A percentile compares a stretch with the other conserved stretches of the same genome.
Conservation (phyloP, 2,888 invertebrate genomes). For the Orthosia incerta region DNA sequence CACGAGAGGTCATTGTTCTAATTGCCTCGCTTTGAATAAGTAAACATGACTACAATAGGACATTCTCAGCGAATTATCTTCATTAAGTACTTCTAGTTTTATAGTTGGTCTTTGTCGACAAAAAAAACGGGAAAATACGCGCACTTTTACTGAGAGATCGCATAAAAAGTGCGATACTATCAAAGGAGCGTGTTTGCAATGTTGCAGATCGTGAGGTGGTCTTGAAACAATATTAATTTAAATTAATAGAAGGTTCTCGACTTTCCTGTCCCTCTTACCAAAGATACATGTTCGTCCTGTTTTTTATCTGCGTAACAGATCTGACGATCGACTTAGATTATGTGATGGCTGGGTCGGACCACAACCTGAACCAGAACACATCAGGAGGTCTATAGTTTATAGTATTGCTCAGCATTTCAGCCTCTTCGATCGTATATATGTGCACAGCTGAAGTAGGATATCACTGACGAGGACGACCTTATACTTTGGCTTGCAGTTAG, state of each 20-base stretch:
- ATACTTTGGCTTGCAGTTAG: background rate
- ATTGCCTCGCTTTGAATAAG: background rate
- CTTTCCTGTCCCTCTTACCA: background rate
- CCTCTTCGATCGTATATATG: no score
- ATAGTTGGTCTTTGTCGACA: background rate
- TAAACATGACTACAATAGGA: constrained; percentile 9
- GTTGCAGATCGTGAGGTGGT: background rate
- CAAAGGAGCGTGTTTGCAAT: background rate
- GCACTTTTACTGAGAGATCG: background rate
- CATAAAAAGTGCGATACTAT: constrained; percentile 7
- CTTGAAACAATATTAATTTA: constrained; percentile 11
- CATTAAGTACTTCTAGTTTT: background rate
- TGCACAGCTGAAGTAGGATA: background rate
- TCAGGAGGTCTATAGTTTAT: background rate
- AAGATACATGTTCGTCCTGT: background rate
- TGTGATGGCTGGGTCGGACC: background rate
- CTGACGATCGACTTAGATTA: background rate
- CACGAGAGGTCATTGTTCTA: constrained; percentile 27
- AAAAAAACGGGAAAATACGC: constrained; percentile 1
- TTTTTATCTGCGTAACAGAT: background rate
- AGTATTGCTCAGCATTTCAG: background rate
- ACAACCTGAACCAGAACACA: background rate
- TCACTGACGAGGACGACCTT: background rate
- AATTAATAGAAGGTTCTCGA: background rate
- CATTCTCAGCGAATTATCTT: constrained; percentile 3